Percentiles rank a stretch among this genome's conserved stretches.
Evolutionary conservation across 2,888 invertebrate species (phyloP).

Genomic region (Drosophila flavopinicola): DNA sequence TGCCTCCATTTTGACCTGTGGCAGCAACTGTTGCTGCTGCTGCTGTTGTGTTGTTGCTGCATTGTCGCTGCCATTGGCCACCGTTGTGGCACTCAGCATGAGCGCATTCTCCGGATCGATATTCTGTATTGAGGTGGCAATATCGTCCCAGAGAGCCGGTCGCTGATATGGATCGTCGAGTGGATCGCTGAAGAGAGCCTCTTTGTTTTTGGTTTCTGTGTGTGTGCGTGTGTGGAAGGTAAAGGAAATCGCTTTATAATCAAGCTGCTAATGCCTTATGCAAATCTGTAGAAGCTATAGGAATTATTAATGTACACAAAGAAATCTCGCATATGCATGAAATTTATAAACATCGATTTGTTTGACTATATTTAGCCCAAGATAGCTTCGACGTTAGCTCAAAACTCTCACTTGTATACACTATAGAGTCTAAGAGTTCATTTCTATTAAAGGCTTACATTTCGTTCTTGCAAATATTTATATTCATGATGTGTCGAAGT

Average conservation of each 20-base stretch:
- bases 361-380: constrained; percentile 62
- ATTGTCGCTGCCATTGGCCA: constrained; percentile 73
- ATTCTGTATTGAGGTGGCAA: constrained; percentile 94
- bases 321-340: constrained; percentile 81
- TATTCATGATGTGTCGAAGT: neutral
- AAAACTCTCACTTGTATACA: constrained; percentile 15
- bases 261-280: constrained; percentile 66
- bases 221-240: neutral
- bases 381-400: neutral
- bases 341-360: constrained; percentile 68
- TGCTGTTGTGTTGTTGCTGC: constrained; percentile 28
- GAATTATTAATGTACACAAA: constrained; percentile 70
- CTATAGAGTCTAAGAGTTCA: neutral
- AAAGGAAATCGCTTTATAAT: constrained; percentile 61
- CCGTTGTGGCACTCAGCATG: constrained; percentile 88
- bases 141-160: constrained; percentile 96
- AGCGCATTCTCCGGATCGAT: constrained; percentile 95
- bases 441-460: constrained; percentile 10
- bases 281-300: constrained; percentile 52
- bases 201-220: constrained; percentile 84
- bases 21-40: constrained; percentile 67
- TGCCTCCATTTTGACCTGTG: constrained; percentile 92
- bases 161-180: constrained; percentile 93
- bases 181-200: constrained; percentile 82
- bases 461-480: neutral